Conservation (phyloP, 2,797 vertebrate species). For the Gastrophryne carolinensis region DNA sequence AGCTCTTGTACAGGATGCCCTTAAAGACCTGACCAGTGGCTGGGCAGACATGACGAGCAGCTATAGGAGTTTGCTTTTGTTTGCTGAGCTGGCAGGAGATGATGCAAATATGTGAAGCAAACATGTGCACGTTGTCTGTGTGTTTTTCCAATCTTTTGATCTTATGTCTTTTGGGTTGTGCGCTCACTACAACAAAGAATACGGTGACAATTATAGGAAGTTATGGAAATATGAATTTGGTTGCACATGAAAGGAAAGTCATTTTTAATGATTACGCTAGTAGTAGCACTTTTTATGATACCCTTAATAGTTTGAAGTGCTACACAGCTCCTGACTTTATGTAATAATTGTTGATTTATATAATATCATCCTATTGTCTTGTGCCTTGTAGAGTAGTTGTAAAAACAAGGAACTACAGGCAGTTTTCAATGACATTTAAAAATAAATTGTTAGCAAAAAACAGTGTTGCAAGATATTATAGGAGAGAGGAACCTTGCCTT, state of each 20-base stretch:
- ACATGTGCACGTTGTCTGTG: slow-evolving; percentile 26
- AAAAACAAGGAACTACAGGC: no score
- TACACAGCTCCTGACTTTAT: background rate
- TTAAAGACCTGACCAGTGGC: background rate
- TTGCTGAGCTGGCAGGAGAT: slow-evolving; percentile 28
- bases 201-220: background rate
- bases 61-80: background rate
- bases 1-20: background rate
- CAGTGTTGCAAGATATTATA: no score
- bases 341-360: no score
- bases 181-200: background rate
- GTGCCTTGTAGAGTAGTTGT: no score
- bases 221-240: background rate
- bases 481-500: no score
- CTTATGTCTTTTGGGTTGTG: background rate
- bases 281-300: background rate
- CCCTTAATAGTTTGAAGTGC: background rate
- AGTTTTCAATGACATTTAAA: no score
- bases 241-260: background rate
- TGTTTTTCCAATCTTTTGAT: slow-evolving; percentile 37
- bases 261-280: background rate
- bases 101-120: background rate
- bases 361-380: no score
- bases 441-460: no score
- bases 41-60: background rate